Percentiles rank a stretch among this genome's conserved stretches.
Evolutionary conservation across 2,797 vertebrate genomes (phyloP).

Genomic region (Heliangelus exortis): DNA sequence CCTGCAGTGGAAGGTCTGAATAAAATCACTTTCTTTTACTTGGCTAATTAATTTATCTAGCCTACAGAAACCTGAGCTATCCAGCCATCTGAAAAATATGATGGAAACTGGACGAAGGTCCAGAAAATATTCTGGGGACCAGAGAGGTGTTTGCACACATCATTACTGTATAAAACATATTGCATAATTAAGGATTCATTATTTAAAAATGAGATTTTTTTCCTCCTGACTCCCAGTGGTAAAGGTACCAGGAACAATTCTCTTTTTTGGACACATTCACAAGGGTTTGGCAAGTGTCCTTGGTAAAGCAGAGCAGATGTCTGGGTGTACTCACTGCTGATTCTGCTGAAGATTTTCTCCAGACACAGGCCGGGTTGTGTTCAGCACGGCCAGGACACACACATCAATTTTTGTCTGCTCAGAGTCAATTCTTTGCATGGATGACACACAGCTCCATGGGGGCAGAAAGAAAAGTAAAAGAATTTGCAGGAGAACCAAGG

Average conservation of each 20-base stretch:
- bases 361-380: background rate
- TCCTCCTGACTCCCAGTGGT: background rate
- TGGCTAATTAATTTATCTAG: background rate
- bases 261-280: background rate
- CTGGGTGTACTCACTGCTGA: background rate
- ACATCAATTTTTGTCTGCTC: background rate
- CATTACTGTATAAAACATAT: background rate
- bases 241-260: background rate
- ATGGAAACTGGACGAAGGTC: background rate
- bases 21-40: background rate
- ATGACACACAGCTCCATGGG: background rate
- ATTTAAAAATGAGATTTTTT: background rate
- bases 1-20: background rate
- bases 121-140: background rate
- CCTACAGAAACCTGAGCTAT: background rate
- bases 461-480: background rate
- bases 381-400: background rate
- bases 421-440: background rate
- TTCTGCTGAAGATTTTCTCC: background rate
- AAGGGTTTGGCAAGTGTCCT: background rate
- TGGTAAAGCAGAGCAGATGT: background rate
- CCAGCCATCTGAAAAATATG: background rate
- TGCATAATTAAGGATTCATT: background rate
- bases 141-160: background rate
- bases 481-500: background rate